Evolutionary conservation across 2,888 invertebrate species (phyloP), one percentile per base, ranked within the genome.

Genomic region (Epicampocera succincta): DNA sequence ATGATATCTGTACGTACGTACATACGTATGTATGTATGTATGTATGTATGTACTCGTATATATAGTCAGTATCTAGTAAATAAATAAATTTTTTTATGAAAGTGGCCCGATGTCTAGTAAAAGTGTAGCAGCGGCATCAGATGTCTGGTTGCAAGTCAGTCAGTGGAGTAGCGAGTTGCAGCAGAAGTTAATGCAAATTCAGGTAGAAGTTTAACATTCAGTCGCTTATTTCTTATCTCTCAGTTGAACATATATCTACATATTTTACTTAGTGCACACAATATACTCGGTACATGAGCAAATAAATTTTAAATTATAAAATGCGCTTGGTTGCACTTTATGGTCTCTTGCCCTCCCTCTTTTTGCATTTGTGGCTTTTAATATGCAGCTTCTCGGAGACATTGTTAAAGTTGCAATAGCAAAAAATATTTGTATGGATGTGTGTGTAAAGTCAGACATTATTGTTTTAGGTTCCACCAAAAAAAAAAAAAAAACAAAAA

Each of bases 281-380:
- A 54, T 40, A 21, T 25, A 21, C 19, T 75, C 46, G 50, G 17
- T 46, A 13, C 3, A 56, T 40, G 33, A 21, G 58, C 21, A 52
- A 68, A 69, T 52, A 68, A 75, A 71, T 72, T 63, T 74, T 44
- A 73, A 68, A 73, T 74, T 76, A 79, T 82, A 77, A 83, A 84
- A 79, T 79, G 68, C 77, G 85, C 79, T 84, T 83, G 80, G 80
- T 58, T 84, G 85, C 83, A 82, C 82, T 82, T 80, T 78, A 82
- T 80, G 83, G 82, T 80, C 69, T 82, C 74, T 65, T 77, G 69
- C 63, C 40, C 65, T 58, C 73, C 74, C 72, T 63, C 29, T 40
- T 68, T 44, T 12, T 38, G n/a, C n/a, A 29, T 17, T 12, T 17
- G 11, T 75, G 9, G 15, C n/a, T 29, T n/a, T 72, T 38, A 19